Evolutionary conservation across 2,113 vertebrate genomes (phyloP).

Genomic region (Bettongia penicillata): DNA sequence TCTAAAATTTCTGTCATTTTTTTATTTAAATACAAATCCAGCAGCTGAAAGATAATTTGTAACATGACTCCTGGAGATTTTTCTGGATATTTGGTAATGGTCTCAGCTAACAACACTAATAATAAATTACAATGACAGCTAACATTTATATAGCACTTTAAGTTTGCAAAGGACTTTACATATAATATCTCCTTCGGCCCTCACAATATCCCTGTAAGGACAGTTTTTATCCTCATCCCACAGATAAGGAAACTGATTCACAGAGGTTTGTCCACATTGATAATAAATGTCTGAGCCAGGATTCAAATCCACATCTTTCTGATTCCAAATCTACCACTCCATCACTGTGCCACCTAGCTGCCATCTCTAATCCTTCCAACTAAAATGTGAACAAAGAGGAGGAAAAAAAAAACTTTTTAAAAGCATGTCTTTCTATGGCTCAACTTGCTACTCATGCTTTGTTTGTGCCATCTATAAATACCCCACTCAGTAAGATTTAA

Average conservation of each 20-base stretch:
- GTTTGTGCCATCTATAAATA: background rate
- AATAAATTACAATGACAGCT: too few relatives aligned
- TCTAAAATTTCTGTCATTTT: background rate
- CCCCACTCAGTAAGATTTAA: background rate
- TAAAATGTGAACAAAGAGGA: background rate
- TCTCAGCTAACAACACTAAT: background rate
- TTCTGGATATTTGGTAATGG: background rate
- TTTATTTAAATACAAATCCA: background rate
- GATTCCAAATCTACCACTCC: background rate
- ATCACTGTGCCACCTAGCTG: background rate
- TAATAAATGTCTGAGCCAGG: background rate
- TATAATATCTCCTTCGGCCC: background rate
- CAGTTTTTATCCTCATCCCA: slow-evolving; percentile 14
- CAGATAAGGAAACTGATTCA: background rate
- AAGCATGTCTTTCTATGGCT: background rate
- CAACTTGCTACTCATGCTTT: background rate
- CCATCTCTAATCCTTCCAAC: background rate
- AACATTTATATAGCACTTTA: too few relatives aligned
- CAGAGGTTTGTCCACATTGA: slow-evolving; percentile 7
- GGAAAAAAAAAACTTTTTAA: background rate
- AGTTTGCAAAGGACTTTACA: too few relatives aligned
- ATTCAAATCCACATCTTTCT: background rate
- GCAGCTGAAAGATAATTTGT: background rate
- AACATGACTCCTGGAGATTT: background rate
- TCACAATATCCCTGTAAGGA: background rate